Evolutionary conservation across 2,888 invertebrate genomes (phyloP), one percentile per base, ranked within the genome.

Genomic region (Pollenia griseotomentosa): DNA sequence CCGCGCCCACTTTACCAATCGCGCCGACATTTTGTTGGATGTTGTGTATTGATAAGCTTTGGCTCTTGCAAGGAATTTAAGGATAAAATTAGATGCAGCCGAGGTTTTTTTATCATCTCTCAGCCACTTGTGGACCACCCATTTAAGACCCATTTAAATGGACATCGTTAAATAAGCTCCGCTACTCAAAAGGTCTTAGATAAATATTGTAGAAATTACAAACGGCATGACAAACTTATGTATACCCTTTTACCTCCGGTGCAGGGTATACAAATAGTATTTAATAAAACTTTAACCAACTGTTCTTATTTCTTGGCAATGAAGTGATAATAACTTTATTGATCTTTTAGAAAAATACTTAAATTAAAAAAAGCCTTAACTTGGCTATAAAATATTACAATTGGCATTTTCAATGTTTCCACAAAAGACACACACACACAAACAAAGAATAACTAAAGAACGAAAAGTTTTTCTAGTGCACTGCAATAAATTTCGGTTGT

Each of bases 401-500:
- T 87, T 83, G 86, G 59, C 80, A 80, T 81, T 83, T 83, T 59
- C 61, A 66, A 63, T 53, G 61, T 73, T 71, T 73, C 11, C 55
- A 61, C 19, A 19, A 46, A 68, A 11, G 48, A 42, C 10, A 40
- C 65, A 55, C 57, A 63, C n/a, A 63, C n/a, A 48, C 48, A 65
- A 44, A 57, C 6, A 65, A 61, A 14, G 57, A 57, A 16, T 11
- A 42, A 16, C 8, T 6, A 59, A 66, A 9, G n/a, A 55, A 53
- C 61, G 19, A 48, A 63, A 74, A 71, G 42, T 86, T 83, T 80
- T 83, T 75, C 79, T 80, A 80, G 59, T 59, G 75, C 83, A 40
- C 48, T 66, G 86, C 79, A 77, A 83, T 83, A 87, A 87, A 87
- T 87, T 87, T 83, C 71, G 77, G 77, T 81, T 83, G 86, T 87